A percentile compares a stretch with the other conserved stretches of the same genome.
Evolutionary conservation across 2,113 vertebrate species (phyloP).

Genomic region (Anas platyrhynchos): DNA sequence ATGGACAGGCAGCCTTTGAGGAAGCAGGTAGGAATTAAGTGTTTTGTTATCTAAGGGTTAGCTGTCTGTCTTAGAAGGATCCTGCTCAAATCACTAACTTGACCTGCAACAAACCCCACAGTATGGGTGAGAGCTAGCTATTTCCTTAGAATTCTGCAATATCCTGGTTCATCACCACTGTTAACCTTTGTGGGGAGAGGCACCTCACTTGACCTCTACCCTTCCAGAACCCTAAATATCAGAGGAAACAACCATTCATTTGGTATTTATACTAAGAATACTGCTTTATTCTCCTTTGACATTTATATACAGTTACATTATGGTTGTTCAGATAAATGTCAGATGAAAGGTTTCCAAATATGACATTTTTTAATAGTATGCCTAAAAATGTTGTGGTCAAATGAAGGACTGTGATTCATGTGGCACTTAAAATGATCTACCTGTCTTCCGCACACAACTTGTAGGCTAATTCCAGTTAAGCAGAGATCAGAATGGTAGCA

Average conservation of each 20-base stretch:
- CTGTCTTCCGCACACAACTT: background rate
- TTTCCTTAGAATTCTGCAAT: background rate
- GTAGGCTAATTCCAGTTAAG: background rate
- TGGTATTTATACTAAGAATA: slow-evolving; percentile 69
- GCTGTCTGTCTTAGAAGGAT: background rate
- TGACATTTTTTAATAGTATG: slow-evolving; percentile 69
- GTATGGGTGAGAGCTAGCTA: background rate
- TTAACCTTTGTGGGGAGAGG: background rate
- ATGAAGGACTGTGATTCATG: slow-evolving; percentile 49
- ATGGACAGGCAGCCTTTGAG: background rate
- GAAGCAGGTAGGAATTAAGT: background rate
- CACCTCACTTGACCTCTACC: slow-evolving; percentile 32
- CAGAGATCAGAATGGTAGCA: background rate
- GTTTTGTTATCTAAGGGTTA: background rate
- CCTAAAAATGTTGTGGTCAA: slow-evolving; percentile 56
- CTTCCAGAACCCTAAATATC: slow-evolving; percentile 58
- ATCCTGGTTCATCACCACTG: background rate
- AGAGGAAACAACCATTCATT: slow-evolving; percentile 28
- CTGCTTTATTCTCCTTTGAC: slow-evolving; percentile 67
- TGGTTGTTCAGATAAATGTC: slow-evolving; percentile 72
- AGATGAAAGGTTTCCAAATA: slow-evolving; percentile 66
- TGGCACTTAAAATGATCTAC: slow-evolving; percentile 19
- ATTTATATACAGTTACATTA: slow-evolving; percentile 69
- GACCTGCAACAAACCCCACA: background rate
- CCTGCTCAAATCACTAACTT: background rate